Conservation (phyloP, 2,888 invertebrate species). For the Plebejus argus region DNA sequence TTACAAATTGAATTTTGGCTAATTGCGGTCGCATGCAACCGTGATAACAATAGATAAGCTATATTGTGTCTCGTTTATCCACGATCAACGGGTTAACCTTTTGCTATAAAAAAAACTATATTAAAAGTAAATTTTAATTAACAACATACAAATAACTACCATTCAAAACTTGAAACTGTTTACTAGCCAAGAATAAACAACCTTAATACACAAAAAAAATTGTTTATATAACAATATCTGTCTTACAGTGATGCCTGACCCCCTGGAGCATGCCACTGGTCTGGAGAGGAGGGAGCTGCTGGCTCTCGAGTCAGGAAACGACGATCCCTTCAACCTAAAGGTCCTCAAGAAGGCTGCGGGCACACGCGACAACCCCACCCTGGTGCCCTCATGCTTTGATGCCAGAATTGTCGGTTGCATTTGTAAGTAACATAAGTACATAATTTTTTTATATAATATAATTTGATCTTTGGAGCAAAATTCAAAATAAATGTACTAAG, state of each 20-base stretch:
- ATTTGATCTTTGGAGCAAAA: too few relatives aligned
- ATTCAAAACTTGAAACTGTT: background rate
- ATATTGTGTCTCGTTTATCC: too few relatives aligned
- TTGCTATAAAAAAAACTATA: too few relatives aligned
- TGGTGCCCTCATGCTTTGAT: conserved; percentile 94
- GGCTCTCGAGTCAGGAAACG: conserved; percentile 92
- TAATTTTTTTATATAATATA: background rate
- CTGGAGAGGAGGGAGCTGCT: conserved; percentile 94
- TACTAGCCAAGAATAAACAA: background rate
- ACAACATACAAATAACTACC: too few relatives aligned
- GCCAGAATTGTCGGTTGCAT: conserved; percentile 96
- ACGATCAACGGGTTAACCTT: too few relatives aligned
- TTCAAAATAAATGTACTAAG: too few relatives aligned
- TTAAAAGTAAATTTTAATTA: too few relatives aligned
- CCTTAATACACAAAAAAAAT: background rate
- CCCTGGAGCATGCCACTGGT: conserved; percentile 96
- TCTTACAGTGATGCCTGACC: conserved; percentile 88
- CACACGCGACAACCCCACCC: conserved; percentile 91
- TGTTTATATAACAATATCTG: background rate
- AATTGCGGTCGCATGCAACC: too few relatives aligned
- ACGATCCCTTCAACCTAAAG: conserved; percentile 92
- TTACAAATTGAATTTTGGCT: too few relatives aligned
- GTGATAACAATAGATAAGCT: too few relatives aligned
- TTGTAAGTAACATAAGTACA: conserved; percentile 80
- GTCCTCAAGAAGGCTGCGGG: conserved; percentile 90